These are phyloP conservation scores for Mionectes macconnelli DNA, from an alignment of 2,113 vertebrate genomes.

Conservation along the genomic window DNA sequence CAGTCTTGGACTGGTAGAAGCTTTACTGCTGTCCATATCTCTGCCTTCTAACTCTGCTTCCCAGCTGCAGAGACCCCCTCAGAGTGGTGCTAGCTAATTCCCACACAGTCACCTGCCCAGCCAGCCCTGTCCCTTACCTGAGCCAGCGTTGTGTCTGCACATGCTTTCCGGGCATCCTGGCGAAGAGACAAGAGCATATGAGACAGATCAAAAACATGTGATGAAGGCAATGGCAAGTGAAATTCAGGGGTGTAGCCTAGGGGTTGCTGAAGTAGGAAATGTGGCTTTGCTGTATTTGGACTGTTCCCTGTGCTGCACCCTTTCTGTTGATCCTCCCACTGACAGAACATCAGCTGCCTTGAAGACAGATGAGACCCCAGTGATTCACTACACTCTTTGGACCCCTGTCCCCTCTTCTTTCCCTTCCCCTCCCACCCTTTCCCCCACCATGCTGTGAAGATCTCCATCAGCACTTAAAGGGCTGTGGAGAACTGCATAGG, in stretches of 20 bases:
- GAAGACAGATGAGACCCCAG: not conserved
- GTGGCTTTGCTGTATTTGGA: not conserved
- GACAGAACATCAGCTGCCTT: not conserved
- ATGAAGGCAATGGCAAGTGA: not conserved
- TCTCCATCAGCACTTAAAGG: not conserved
- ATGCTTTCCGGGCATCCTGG: constrained; percentile 90
- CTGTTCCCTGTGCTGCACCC: not conserved
- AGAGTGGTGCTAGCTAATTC: not conserved
- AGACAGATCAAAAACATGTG: rapidly evolving
- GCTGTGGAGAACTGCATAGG: not conserved
- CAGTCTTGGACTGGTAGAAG: not conserved
- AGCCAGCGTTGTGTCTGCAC: constrained; percentile 86
- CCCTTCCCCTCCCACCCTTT: not conserved
- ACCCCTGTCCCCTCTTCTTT: not conserved
- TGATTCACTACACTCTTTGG: too few species aligned
- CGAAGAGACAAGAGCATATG: not conserved
- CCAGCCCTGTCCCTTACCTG: constrained; percentile 70
- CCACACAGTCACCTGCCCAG: not conserved
- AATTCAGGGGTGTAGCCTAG: not conserved
- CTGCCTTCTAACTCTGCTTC: not conserved
- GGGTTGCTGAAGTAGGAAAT: not conserved
- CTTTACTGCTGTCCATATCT: not conserved
- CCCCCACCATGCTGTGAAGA: not conserved
- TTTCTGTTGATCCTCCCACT: not conserved
- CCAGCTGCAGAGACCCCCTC: not conserved